phyloP scores from a whole-genome alignment of 2,113 vertebrate genomes.

The Synodontis membranacea region DNA sequence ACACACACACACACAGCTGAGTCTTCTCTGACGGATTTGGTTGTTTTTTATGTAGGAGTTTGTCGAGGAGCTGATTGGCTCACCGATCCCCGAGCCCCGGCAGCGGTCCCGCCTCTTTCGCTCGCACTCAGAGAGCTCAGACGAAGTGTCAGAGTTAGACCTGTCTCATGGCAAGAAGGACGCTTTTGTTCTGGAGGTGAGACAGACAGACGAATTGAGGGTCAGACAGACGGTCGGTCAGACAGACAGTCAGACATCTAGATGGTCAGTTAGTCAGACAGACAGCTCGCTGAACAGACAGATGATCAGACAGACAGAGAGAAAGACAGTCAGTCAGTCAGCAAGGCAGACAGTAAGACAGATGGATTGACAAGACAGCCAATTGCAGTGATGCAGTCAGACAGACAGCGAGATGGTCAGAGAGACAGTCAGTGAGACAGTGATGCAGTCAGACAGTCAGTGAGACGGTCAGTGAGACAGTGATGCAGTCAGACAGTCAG shows the following conservation, averaged over 20 bases:
- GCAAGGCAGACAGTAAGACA: neutral
- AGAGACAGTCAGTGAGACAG: neutral
- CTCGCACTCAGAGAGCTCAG: conserved; percentile 96
- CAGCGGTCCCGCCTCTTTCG: conserved; percentile 89
- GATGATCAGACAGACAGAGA: conserved; percentile 58
- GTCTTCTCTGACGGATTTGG: neutral
- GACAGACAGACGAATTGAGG: neutral
- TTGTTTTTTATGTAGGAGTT: conserved; percentile 38
- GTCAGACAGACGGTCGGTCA: neutral
- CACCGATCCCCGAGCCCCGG: conserved; percentile 91
- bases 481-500: neutral
- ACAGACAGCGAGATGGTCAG: neutral
- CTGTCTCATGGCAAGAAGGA: conserved; percentile 98
- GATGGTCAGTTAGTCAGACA: neutral
- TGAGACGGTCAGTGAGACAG: conserved; percentile 52
- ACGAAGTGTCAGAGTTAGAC: conserved; percentile 92
- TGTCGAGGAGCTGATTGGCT: conserved; percentile 83
- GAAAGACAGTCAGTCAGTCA: too few species aligned
- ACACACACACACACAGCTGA: neutral
- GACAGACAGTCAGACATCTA: neutral
- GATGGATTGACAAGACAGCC: too few species aligned
- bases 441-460: conserved; percentile 43
- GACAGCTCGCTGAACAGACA: neutral
- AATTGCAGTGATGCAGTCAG: too few species aligned
- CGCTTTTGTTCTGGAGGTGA: conserved; percentile 96